These are phyloP conservation scores for Amblyopsis hoosieri DNA, from an alignment of 2,797 vertebrate genomes.

Conservation along the genomic window DNA sequence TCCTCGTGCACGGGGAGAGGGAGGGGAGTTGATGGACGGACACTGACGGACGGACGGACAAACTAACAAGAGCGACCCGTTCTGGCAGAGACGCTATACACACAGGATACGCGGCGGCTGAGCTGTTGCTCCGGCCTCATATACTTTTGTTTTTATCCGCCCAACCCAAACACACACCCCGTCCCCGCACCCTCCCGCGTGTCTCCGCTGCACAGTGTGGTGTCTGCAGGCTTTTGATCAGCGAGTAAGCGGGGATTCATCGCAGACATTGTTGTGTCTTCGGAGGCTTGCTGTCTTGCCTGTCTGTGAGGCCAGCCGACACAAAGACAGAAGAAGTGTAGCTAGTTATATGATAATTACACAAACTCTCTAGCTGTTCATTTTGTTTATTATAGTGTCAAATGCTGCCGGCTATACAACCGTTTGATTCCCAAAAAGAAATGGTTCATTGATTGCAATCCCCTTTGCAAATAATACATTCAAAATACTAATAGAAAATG, in stretches of 20 bases:
- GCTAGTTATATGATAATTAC: background rate
- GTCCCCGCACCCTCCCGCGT: background rate
- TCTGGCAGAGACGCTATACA: constrained; percentile 35
- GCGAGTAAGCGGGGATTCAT: constrained; percentile 23
- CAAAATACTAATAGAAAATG: no score
- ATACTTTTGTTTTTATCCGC: constrained; percentile 9
- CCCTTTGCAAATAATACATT: no score
- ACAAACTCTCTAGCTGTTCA: no score
- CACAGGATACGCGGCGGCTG: constrained; percentile 16
- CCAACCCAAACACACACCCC: background rate
- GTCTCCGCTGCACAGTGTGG: constrained; percentile 3
- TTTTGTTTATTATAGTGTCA: no score
- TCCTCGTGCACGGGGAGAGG: constrained; percentile 25
- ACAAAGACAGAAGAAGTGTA: constrained; percentile 10
- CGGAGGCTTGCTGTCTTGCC: background rate
- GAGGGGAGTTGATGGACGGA: constrained; percentile 17
- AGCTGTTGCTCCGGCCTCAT: constrained; percentile 29
- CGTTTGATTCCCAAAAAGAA: no score
- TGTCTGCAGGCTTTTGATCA: constrained; percentile 22
- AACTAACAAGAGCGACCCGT: constrained; percentile 26
- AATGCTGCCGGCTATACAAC: no score
- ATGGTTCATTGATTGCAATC: no score
- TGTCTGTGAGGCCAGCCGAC: background rate
- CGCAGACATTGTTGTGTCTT: constrained; percentile 19
- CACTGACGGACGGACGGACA: constrained; percentile 14